A percentile compares a stretch with the other conserved stretches of the same genome.
These are phyloP conservation scores for Fabriciana adippe DNA, from an alignment of 2,888 invertebrate species.

Conservation along the genomic window DNA sequence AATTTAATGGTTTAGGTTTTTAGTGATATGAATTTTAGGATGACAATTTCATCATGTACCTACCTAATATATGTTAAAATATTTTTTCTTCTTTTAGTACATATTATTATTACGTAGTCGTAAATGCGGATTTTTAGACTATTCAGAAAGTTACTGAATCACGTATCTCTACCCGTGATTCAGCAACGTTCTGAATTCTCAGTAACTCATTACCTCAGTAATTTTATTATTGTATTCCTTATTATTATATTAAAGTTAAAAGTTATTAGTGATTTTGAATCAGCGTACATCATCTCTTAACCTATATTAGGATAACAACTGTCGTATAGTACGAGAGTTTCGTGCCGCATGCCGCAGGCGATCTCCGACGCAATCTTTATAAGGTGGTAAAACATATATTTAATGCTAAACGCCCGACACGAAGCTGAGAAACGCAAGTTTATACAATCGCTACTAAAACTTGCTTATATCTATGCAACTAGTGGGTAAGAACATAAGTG, in stretches of 20 bases:
- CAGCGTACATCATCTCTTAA: slow-evolving; percentile 43
- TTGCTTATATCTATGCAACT: slow-evolving; percentile 23
- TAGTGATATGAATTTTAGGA: too few relatives aligned
- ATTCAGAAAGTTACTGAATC: too few relatives aligned
- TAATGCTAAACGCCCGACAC: slow-evolving; percentile 76
- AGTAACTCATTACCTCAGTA: too few relatives aligned
- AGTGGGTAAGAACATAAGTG: slow-evolving; percentile 10
- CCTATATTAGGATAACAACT: slow-evolving; percentile 54
- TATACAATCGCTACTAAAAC: slow-evolving; percentile 41
- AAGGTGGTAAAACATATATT: slow-evolving; percentile 83
- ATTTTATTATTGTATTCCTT: too few relatives aligned
- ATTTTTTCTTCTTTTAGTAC: too few relatives aligned
- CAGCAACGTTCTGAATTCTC: neutral
- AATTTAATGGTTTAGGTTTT: too few relatives aligned
- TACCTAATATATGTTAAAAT: too few relatives aligned
- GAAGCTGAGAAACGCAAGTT: slow-evolving; percentile 60
- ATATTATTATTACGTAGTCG: too few relatives aligned
- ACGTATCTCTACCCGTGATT: too few relatives aligned
- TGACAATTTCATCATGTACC: too few relatives aligned
- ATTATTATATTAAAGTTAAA: neutral
- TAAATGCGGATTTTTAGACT: too few relatives aligned
- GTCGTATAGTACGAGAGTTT: slow-evolving; percentile 69
- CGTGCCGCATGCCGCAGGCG: slow-evolving; percentile 72
- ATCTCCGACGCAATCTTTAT: slow-evolving; percentile 77
- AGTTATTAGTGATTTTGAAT: slow-evolving; percentile 1